These are phyloP conservation scores for Sardinella longiceps DNA, from an alignment of 2,797 vertebrate genomes.

Conservation along the genomic window DNA sequence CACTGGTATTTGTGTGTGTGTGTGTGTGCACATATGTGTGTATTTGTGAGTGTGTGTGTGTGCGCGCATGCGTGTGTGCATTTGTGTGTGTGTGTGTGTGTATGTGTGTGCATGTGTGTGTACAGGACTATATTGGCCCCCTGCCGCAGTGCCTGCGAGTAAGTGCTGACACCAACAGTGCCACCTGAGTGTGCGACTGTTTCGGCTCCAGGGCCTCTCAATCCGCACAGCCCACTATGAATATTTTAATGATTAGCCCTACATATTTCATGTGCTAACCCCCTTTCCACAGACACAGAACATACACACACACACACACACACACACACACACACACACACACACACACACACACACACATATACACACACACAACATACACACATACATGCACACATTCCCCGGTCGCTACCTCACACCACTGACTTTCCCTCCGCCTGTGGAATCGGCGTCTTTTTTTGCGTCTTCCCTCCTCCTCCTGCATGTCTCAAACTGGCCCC, in stretches of 20 bases:
- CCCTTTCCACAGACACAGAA: not conserved
- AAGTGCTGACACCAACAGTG: conserved; percentile 43
- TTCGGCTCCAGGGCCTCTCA: conserved; percentile 36
- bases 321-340: not conserved
- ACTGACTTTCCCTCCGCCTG: conserved; percentile 9
- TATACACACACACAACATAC: too few relatives aligned
- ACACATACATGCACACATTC: too few relatives aligned
- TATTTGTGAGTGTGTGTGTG: not conserved
- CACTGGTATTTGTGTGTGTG: conserved; percentile 23
- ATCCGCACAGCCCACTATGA: conserved; percentile 34
- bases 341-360: not conserved
- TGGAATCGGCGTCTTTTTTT: conserved; percentile 38
- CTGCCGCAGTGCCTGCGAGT: not conserved
- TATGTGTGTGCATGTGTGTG: not conserved
- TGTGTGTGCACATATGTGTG: not conserved
- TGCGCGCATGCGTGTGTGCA: not conserved
- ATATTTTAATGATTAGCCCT: conserved; percentile 50
- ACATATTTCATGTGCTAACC: conserved; percentile 34
- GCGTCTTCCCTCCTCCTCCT: not conserved
- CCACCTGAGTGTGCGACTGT: conserved; percentile 45
- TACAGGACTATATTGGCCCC: not conserved
- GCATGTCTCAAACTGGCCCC: not conserved
- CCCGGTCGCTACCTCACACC: not conserved
- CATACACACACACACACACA: not conserved
- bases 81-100: not conserved